Percentiles rank a stretch among this genome's conserved stretches.
phyloP scores from a whole-genome alignment of 2,113 vertebrate genomes.

The Mormyrus lacerda region DNA sequence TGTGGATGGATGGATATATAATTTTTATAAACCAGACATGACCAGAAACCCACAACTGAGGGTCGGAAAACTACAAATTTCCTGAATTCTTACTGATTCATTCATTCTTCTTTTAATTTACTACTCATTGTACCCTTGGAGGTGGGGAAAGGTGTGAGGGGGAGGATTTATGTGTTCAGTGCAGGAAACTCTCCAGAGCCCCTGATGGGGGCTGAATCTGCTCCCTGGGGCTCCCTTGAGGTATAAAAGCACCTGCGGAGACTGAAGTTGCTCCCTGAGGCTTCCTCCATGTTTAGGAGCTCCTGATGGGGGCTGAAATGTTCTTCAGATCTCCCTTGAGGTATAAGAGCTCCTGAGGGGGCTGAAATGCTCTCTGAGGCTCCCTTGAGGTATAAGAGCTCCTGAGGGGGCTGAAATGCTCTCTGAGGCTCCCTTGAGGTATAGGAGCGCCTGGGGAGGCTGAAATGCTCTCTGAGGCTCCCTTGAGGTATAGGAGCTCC shows the following conservation, averaged over 20 bases:
- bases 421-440: no score
- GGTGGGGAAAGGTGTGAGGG: not conserved
- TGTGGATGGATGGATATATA: not conserved
- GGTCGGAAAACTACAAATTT: not conserved
- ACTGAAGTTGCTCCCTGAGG: no score
- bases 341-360: no score
- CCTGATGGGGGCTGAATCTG: not conserved
- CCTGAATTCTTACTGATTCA: not conserved
- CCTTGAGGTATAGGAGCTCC: no score
- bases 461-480: no score
- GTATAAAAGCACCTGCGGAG: not conserved
- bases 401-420: no score
- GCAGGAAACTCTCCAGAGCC: not conserved
- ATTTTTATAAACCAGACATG: not conserved
- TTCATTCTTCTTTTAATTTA: not conserved
- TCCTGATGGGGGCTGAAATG: no score
- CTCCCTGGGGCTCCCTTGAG: not conserved
- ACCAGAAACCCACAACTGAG: not conserved
- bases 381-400: no score
- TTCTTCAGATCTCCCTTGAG: accelerated
- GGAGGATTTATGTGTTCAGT: not conserved
- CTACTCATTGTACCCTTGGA: not conserved
- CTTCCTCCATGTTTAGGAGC: no score
- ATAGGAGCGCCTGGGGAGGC: no score
- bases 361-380: no score